Percentiles rank a stretch among this genome's conserved stretches.
Evolutionary conservation across 2,113 vertebrate genomes (phyloP).

Genomic region (Deroptyus accipitrinus): DNA sequence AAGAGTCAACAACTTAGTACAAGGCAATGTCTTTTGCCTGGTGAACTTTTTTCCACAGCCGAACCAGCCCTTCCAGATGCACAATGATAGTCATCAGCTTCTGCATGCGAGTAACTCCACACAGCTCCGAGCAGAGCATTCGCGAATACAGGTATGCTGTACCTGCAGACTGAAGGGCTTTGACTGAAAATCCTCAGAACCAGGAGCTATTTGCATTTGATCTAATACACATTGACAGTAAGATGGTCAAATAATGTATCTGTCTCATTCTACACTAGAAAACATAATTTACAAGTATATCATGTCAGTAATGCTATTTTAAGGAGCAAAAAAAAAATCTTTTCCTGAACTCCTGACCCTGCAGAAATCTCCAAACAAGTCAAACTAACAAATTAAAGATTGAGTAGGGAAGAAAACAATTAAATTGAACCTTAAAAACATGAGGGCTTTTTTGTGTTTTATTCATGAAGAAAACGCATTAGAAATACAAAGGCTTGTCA

Average conservation of each 20-base stretch:
- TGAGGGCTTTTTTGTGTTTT: background rate
- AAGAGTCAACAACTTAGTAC: background rate
- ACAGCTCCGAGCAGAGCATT: background rate
- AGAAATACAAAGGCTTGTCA: conserved; percentile 11
- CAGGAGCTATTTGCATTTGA: background rate
- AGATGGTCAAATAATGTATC: background rate
- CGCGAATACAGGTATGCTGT: fast-evolving
- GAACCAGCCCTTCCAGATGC: background rate
- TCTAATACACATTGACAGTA: background rate
- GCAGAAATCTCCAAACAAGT: background rate
- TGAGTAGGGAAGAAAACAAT: background rate
- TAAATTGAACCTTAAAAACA: background rate
- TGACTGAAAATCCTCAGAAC: background rate
- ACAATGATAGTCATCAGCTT: background rate
- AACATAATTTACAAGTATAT: background rate
- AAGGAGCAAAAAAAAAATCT: background rate
- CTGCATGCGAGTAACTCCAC: background rate
- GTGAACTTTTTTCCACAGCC: background rate
- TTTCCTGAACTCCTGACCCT: background rate
- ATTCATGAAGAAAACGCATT: background rate
- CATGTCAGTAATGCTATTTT: background rate
- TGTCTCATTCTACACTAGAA: background rate
- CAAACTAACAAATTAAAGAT: background rate
- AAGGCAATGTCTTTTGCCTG: background rate
- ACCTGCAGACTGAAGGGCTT: background rate